Evolutionary conservation across 2,888 invertebrate genomes (phyloP), one percentile per base, ranked within the genome.

Genomic region (Diadegma fenestrale): DNA sequence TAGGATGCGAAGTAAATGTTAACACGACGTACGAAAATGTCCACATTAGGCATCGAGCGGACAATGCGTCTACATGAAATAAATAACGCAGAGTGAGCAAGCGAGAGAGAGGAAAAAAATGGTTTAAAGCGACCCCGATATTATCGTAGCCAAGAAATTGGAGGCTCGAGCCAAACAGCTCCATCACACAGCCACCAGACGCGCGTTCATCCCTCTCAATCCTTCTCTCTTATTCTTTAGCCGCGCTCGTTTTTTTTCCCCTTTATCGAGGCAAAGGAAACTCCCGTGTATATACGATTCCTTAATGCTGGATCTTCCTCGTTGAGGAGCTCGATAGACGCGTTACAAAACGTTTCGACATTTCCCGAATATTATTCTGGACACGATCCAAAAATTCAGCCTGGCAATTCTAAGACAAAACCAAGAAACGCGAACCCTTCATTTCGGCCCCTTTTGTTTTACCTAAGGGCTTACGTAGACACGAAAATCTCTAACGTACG

Each of bases 101-200:
- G 75, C 7, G 14, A 69, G 68, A 43, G 54, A 61, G 45, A 78
- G 8, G 33, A 33, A 48, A 76, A 64, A 66, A 41, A 79, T 48
- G 87, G 87, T 88, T 89, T 88, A 87, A 82, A 80, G 79, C 89
- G 91, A 89, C 90, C 90, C 87, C 89, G 88, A 89, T 92, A 88
- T 84, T 82, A 72, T 73, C 82, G 84, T 87, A 89, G 90, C 92
- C 91, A 92, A 92, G 89, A 91, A 88, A 89, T 88, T 88, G 87
- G 84, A 89, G 86, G 77, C 87, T 77, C 81, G 89, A 92, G 92
- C 92, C 92, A 92, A 92, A 91, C 88, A 88, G 85, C 86, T 89
- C 84, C 51, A 81, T 89, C 85, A 82, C 75, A 75, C 69, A 84
- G 79, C 72, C 82, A 63, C 82, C 77, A 69, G 82, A 79, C 80